Conservation (phyloP, 2,888 invertebrate species). For the Xanthorhoe designata region DNA sequence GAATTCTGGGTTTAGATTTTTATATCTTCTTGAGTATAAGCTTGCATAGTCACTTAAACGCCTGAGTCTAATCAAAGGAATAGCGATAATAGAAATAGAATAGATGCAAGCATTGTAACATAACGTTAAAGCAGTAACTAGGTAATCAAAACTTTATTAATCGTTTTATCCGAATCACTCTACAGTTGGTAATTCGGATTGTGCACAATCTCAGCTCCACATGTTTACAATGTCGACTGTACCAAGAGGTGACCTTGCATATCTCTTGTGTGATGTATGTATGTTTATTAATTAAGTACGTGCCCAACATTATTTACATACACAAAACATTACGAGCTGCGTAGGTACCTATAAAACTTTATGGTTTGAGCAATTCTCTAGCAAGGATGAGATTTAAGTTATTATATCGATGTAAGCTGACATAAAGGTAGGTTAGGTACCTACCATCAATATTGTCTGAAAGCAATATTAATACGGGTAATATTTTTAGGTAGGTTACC, state of each 20-base stretch:
- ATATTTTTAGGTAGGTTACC: no score
- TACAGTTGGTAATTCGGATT: background rate
- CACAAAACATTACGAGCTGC: conserved; percentile 22
- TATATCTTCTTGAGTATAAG: no score
- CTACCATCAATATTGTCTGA: no score
- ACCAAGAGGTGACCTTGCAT: conserved; percentile 38
- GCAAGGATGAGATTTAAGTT: conserved; percentile 9
- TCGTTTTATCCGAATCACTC: no score
- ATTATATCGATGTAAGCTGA: conserved; percentile 9
- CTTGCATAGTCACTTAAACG: no score
- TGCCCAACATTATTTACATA: conserved; percentile 35
- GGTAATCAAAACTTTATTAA: no score
- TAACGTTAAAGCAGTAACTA: no score
- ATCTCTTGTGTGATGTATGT: conserved; percentile 23
- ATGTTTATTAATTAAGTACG: conserved; percentile 43
- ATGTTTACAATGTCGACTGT: conserved; percentile 19
- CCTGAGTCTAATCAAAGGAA: no score
- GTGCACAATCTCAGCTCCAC: conserved; percentile 1
- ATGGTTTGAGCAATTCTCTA: conserved; percentile 13
- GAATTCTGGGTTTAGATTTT: no score
- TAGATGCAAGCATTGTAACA: no score
- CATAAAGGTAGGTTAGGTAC: background rate
- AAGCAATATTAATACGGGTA: no score
- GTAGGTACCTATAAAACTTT: conserved; percentile 15
- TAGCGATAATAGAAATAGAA: no score